Base-by-base conservation (phyloP, 2,113 vertebrate species). In the Salvator merianae region DNA sequence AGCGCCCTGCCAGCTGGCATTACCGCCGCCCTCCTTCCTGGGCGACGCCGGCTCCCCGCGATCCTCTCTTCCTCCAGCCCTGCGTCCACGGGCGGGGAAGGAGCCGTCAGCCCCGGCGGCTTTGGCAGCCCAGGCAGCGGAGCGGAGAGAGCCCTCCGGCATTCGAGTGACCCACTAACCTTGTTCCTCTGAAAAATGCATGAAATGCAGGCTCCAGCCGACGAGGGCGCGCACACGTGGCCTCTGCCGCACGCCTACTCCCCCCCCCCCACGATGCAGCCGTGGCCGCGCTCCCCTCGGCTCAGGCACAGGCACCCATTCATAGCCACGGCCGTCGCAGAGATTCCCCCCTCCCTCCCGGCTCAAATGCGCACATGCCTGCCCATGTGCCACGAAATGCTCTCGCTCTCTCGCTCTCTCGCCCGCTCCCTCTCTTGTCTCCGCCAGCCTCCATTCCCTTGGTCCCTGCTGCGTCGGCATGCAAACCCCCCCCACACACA, bases 101-200 rank as follows among this genome's bases (percentile, higher is more conserved):
- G 79, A 65, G 77, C 77, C 1, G 8, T 72, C 59, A 7, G 78
- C 59, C 38, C 3, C 4, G 38, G 2, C 28, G 75, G 83, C 65
- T 71, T 91, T 82, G 90, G 91, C 93, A 92, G 91, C 86, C 43
- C 0, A 0, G 69, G 92, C 91, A 1, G 88, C 90, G 87, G 50
- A 84, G 92, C 86, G 90, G 87, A 91, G 91, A 1, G 24, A 20
- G 91, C 89, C 93, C 93, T 53, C 55, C 0, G 55, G 93, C 87
- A 16, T 84, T 84, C 77, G 32, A 75, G 85, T 94, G 93, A 93
- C 91, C 93, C 90, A 93, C 87, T 94, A 91, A 94, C 93, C 93
- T 81, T 88, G 81, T 92, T 93, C 90, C 84, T 20, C 88, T 90
- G 2, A 91, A 91, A 93, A 91, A 92, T 92, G 91, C 92, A 91